Evolutionary conservation across 2,888 invertebrate species (phyloP).

Genomic region (Rhyacophila evoluta): DNA sequence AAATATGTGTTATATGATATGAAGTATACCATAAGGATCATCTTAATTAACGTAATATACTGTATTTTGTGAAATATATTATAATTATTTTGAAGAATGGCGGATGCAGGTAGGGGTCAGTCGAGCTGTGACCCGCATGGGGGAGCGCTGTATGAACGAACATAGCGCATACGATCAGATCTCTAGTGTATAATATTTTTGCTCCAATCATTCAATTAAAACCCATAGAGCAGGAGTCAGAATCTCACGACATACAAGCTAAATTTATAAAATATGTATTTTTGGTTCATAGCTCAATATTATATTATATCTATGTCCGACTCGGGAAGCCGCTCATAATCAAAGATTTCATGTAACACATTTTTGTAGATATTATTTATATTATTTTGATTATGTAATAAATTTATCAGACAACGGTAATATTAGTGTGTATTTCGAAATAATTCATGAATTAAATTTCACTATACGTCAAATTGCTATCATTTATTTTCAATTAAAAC

Average conservation of each 20-base stretch:
- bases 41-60: background rate
- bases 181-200: background rate
- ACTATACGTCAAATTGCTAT: no score
- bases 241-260: background rate
- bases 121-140: background rate
- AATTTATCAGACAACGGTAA: no score
- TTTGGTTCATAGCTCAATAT: no score
- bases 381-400: no score
- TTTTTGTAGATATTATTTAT: no score
- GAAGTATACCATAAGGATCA: background rate
- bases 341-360: no score
- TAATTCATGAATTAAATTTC: no score
- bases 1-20: background rate
- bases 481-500: no score
- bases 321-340: no score
- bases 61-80: background rate
- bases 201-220: slow-evolving; percentile 14
- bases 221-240: background rate
- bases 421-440: no score
- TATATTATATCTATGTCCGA: no score
- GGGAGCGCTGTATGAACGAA: background rate
- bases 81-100: background rate
- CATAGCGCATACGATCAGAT: background rate
- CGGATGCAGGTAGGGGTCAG: slow-evolving; percentile 22
- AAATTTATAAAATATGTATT: no score